A percentile compares a stretch with the other conserved stretches of the same genome.
These are phyloP conservation scores for Eonycteris spelaea DNA, from an alignment of 2,113 vertebrate species.

Conservation along the genomic window DNA sequence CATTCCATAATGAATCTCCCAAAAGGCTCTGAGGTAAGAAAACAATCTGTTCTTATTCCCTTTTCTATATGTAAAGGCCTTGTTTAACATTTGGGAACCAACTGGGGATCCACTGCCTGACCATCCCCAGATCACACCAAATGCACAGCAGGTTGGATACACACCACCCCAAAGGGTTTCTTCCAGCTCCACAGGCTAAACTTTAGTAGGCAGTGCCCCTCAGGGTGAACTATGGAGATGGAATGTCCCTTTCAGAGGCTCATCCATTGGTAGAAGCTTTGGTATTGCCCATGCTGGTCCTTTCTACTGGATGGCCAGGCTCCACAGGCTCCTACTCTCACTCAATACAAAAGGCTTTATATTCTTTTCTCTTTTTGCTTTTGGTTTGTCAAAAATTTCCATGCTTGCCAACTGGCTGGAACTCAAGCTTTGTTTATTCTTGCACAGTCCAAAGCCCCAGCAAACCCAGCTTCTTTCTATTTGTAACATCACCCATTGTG, in stretches of 20 bases:
- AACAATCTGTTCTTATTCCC: neutral
- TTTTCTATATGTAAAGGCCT: neutral
- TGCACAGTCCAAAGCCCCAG: neutral
- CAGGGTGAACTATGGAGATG: neutral
- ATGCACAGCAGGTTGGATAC: neutral
- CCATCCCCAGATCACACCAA: neutral
- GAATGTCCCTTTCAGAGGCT: neutral
- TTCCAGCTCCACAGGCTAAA: neutral
- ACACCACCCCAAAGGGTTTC: neutral
- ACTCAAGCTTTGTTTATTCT: neutral
- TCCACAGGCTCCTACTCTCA: neutral
- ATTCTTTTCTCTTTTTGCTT: neutral
- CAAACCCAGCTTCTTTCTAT: neutral
- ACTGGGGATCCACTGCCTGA: neutral
- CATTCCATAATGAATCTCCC: neutral
- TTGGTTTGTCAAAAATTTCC: neutral
- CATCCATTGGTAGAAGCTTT: neutral
- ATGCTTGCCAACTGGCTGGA: neutral
- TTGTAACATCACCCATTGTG: neutral
- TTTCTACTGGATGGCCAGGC: neutral
- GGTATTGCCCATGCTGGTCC: neutral
- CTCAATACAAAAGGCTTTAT: neutral
- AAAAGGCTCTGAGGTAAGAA: constrained; percentile 17
- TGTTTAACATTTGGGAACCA: neutral
- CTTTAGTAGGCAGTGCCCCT: neutral